phyloP scores from a whole-genome alignment of 2,797 vertebrate genomes.

The Fistularia commersonii region DNA sequence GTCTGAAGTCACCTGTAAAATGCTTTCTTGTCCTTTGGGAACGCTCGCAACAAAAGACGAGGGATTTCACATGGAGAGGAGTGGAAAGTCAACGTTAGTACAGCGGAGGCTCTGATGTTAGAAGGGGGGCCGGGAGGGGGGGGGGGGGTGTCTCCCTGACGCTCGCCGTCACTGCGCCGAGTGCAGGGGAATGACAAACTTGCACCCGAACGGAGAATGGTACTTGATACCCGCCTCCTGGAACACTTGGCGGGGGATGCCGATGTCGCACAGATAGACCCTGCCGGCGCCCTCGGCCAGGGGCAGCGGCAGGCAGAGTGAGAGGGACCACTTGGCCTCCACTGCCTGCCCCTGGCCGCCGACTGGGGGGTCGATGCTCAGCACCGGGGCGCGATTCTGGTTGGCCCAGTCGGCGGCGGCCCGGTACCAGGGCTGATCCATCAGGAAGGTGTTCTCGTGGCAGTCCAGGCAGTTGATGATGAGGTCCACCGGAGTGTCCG shows the following conservation, averaged over 20 bases:
- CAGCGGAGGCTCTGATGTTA: too few relatives aligned
- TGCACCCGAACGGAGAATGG: slow-evolving; percentile 96
- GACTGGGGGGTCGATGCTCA: slow-evolving; percentile 93
- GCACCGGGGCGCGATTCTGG: slow-evolving; percentile 91
- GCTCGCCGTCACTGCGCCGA: slow-evolving; percentile 73
- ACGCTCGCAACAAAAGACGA: too few relatives aligned
- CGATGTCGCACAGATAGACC: slow-evolving; percentile 95
- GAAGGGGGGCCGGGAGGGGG: too few relatives aligned
- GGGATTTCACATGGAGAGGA: too few relatives aligned
- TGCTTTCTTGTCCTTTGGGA: too few relatives aligned
- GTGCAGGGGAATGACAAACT: slow-evolving; percentile 96
- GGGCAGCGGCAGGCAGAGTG: slow-evolving; percentile 88
- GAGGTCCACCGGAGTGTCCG: slow-evolving; percentile 91
- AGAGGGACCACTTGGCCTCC: slow-evolving; percentile 95
- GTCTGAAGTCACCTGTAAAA: too few relatives aligned
- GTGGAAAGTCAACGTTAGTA: too few relatives aligned
- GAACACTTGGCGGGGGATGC: slow-evolving; percentile 92
- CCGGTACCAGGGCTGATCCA: slow-evolving; percentile 96
- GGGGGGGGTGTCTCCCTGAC: too few relatives aligned
- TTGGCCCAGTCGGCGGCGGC: slow-evolving; percentile 96
- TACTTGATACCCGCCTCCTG: slow-evolving; percentile 96
- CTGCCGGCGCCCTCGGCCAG: slow-evolving; percentile 88
- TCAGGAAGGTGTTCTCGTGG: slow-evolving; percentile 91
- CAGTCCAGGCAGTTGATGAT: slow-evolving; percentile 98
- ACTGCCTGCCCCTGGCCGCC: slow-evolving; percentile 86